phyloP scores from a whole-genome alignment of 2,797 vertebrate genomes.

The Xiphophorus birchmanni region DNA sequence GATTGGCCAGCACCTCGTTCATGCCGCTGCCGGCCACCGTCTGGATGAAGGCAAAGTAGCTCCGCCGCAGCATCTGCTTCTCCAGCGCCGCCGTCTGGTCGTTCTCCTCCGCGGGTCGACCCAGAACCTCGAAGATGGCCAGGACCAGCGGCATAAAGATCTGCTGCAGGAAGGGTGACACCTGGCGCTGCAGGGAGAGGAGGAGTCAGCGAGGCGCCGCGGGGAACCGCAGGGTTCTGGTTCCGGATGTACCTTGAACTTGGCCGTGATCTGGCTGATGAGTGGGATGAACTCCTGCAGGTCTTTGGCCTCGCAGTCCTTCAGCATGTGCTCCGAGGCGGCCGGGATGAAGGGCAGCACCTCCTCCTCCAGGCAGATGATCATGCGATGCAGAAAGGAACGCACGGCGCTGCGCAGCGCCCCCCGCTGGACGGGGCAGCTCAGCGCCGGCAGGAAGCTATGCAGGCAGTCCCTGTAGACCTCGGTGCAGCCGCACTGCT shows the following conservation, averaged over 20 bases:
- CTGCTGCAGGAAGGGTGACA: slow-evolving; percentile 96
- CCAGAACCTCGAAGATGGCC: slow-evolving; percentile 94
- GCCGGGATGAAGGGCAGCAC: slow-evolving; percentile 96
- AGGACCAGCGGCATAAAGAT: slow-evolving; percentile 96
- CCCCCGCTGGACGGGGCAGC: slow-evolving; percentile 92
- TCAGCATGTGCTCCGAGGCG: slow-evolving; percentile 97
- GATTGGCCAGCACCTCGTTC: slow-evolving; percentile 96
- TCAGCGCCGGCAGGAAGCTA: slow-evolving; percentile 93
- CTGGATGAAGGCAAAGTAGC: slow-evolving; percentile 96
- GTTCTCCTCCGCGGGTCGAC: slow-evolving; percentile 93
- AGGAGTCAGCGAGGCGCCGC: background rate
- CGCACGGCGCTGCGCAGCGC: slow-evolving; percentile 91
- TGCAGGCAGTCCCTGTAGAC: slow-evolving; percentile 96
- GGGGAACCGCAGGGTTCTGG: background rate
- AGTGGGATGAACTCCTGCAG: slow-evolving; percentile 99
- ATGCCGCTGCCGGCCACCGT: slow-evolving; percentile 93
- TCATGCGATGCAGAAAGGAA: slow-evolving; percentile 98
- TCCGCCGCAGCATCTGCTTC: slow-evolving; percentile 95
- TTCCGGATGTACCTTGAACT: slow-evolving; percentile 90
- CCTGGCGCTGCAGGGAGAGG: slow-evolving; percentile 84
- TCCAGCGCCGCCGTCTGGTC: slow-evolving; percentile 96
- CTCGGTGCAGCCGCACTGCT: slow-evolving; percentile 94
- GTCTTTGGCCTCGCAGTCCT: slow-evolving; percentile 97
- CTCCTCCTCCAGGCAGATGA: slow-evolving; percentile 98
- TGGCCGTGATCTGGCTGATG: slow-evolving; percentile 98